Percentiles rank a stretch among this genome's conserved stretches.
Evolutionary conservation across 2,113 vertebrate species (phyloP).

Genomic region (Nycticebus coucang): DNA sequence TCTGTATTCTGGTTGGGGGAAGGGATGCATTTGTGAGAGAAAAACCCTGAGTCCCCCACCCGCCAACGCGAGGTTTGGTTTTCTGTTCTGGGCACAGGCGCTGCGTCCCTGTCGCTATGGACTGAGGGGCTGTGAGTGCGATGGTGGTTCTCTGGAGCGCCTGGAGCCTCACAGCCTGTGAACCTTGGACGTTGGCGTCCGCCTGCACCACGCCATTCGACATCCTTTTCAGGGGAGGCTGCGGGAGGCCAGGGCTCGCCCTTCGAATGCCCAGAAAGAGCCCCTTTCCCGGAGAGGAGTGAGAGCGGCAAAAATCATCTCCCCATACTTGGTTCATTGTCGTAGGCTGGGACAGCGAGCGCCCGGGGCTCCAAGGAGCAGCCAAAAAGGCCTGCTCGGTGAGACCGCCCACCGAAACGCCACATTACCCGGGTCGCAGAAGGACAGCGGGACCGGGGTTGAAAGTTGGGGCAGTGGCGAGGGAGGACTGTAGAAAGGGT

Average conservation of each 20-base stretch:
- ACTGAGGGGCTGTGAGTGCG: accelerated
- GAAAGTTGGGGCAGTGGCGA: accelerated
- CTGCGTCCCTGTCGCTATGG: accelerated
- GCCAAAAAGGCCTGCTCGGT: not conserved
- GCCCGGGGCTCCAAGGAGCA: accelerated
- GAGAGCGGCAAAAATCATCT: not conserved
- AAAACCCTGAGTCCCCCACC: not conserved
- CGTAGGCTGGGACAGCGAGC: accelerated
- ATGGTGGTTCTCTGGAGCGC: not conserved
- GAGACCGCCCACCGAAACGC: accelerated
- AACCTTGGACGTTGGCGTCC: accelerated
- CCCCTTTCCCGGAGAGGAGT: too few relatives aligned
- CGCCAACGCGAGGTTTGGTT: accelerated
- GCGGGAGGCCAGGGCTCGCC: too few relatives aligned
- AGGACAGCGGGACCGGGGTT: accelerated
- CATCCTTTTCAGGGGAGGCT: not conserved
- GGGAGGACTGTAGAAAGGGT: not conserved
- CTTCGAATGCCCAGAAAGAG: accelerated
- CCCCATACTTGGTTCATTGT: not conserved
- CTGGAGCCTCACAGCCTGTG: not conserved
- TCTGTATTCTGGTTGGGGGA: not conserved
- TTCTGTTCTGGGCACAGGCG: not conserved
- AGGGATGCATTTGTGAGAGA: not conserved
- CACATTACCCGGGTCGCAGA: accelerated
- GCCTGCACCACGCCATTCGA: accelerated